A percentile compares a stretch with the other conserved stretches of the same genome.
These are phyloP conservation scores for Platyrinchus mystaceus DNA, from an alignment of 2,797 vertebrate genomes.

Conservation along the genomic window DNA sequence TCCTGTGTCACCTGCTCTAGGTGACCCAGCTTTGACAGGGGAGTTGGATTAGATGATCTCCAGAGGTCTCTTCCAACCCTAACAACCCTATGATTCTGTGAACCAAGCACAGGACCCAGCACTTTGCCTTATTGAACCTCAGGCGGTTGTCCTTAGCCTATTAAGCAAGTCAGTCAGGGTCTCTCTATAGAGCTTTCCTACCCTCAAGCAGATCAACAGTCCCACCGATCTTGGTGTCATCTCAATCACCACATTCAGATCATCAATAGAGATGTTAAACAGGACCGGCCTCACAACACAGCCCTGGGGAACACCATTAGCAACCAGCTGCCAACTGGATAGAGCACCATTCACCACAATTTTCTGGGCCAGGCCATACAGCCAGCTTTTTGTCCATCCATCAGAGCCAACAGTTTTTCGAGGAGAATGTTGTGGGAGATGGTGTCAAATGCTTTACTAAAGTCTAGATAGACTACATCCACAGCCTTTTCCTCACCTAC, in stretches of 20 bases:
- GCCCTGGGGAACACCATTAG: too few species aligned
- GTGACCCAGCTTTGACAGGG: not conserved
- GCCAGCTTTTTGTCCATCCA: not conserved
- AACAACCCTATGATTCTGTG: not conserved
- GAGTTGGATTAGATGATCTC: not conserved
- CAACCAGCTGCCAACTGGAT: too few species aligned
- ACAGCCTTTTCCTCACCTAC: not conserved
- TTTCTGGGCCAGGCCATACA: not conserved
- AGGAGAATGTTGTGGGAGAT: not conserved
- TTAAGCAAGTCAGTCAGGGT: not conserved
- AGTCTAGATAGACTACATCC: not conserved
- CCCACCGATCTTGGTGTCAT: not conserved
- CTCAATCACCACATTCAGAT: not conserved
- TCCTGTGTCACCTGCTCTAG: too few species aligned
- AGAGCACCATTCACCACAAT: not conserved
- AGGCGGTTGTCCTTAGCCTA: accelerated
- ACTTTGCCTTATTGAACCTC: not conserved
- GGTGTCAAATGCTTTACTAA: not conserved
- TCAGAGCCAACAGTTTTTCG: accelerated
- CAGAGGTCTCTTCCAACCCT: not conserved
- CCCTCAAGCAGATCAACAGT: not conserved
- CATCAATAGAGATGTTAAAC: not conserved
- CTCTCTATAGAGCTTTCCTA: not conserved
- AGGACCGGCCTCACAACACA: not conserved
- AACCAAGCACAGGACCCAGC: not conserved